A percentile compares a stretch with the other conserved stretches of the same genome.
These are phyloP conservation scores for Macropis europaea DNA, from an alignment of 2,888 invertebrate genomes.

Conservation along the genomic window DNA sequence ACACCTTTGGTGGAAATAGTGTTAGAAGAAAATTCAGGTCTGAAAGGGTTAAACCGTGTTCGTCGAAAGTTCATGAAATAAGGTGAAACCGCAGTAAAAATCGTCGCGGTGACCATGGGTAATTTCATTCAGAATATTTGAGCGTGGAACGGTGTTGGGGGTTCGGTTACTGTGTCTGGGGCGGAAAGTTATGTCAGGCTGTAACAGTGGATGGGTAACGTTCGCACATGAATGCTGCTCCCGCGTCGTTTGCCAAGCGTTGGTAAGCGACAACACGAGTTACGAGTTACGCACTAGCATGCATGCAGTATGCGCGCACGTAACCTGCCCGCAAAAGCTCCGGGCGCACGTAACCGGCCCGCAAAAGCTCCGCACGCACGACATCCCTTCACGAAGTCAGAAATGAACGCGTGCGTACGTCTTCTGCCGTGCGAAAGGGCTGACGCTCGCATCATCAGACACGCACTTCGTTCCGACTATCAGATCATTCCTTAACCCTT, in stretches of 20 bases:
- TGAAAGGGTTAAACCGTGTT: too few relatives aligned
- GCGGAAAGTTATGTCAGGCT: slow-evolving; percentile 66
- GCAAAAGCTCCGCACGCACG: slow-evolving; percentile 1
- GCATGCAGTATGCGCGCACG: neutral
- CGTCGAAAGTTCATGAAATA: slow-evolving; percentile 24
- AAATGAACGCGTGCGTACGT: neutral
- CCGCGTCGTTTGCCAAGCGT: slow-evolving; percentile 58
- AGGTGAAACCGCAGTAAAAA: slow-evolving; percentile 29
- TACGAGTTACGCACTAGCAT: slow-evolving; percentile 33
- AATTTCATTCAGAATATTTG: slow-evolving; percentile 46
- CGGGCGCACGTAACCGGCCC: slow-evolving; percentile 1
- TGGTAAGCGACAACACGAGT: slow-evolving; percentile 58
- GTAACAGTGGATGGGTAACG: slow-evolving; percentile 48
- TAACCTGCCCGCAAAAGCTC: slow-evolving; percentile 10
- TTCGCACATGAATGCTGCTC: slow-evolving; percentile 57
- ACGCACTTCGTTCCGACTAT: too few relatives aligned
- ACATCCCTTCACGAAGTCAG: neutral
- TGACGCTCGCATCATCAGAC: neutral
- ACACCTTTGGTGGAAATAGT: too few relatives aligned
- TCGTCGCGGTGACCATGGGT: slow-evolving; percentile 27
- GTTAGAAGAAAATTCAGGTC: too few relatives aligned
- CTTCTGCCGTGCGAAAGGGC: neutral
- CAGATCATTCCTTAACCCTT: too few relatives aligned
- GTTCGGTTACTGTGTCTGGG: slow-evolving; percentile 30
- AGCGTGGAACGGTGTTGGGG: slow-evolving; percentile 6